These are phyloP conservation scores for Eunapius fragilis DNA, from an alignment of 37 sponge, comb jelly and placozoan species.

Conservation along the genomic window DNA sequence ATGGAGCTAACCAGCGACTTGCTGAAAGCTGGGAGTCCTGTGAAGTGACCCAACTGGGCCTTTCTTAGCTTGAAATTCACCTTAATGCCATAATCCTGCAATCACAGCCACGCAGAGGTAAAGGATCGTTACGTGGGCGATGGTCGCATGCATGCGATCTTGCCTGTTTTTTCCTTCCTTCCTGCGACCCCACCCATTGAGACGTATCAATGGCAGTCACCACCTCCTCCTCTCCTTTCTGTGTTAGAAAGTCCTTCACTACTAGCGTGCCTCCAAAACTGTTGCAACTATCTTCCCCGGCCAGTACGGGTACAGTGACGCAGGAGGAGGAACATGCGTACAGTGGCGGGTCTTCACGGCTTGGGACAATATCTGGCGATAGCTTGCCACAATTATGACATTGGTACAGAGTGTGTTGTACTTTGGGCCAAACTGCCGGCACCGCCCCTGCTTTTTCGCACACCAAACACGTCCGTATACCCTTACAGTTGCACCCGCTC, in stretches of 20 bases:
- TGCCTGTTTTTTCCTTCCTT: slow-evolving; percentile 92
- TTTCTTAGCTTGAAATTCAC: slow-evolving; percentile 94
- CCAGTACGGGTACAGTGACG: neutral
- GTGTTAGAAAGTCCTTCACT: slow-evolving; percentile 69
- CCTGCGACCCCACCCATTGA: slow-evolving; percentile 89
- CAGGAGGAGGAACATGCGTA: neutral
- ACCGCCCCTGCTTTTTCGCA: slow-evolving; percentile 44
- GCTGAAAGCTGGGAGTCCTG: slow-evolving; percentile 84
- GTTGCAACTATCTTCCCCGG: neutral
- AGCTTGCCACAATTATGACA: slow-evolving; percentile 58
- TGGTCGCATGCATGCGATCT: neutral
- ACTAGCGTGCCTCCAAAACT: slow-evolving; percentile 67
- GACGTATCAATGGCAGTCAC: slow-evolving; percentile 48
- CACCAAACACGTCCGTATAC: slow-evolving; percentile 64
- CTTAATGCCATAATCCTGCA: slow-evolving; percentile 95
- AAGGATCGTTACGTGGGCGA: neutral
- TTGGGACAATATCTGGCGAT: neutral
- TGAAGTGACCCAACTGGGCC: slow-evolving; percentile 80
- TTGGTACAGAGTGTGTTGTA: slow-evolving; percentile 4
- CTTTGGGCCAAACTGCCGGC: neutral
- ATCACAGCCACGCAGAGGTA: neutral
- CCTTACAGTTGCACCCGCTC: slow-evolving; percentile 63
- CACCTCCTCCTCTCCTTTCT: slow-evolving; percentile 67
- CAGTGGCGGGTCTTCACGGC: neutral
- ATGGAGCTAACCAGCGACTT: slow-evolving; percentile 58